Conservation (phyloP, 2,797 vertebrate species). For the Pantherophis alleghaniensis region DNA sequence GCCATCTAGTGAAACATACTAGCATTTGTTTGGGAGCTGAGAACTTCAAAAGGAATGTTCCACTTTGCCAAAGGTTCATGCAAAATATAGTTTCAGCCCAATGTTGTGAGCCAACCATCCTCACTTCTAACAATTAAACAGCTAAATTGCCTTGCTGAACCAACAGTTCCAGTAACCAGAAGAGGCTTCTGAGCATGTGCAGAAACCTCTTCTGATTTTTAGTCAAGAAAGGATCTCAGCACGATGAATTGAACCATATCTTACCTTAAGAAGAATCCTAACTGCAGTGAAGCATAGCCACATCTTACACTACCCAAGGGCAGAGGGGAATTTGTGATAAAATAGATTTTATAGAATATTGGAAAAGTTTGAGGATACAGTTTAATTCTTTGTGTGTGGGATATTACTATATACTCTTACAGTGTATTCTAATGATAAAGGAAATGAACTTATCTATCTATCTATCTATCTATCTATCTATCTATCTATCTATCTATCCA, state of each 20-base stretch:
- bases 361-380: not conserved
- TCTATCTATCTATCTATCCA: not conserved
- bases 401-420: not conserved
- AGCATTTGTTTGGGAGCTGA: not conserved
- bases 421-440: not conserved
- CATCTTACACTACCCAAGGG: not conserved
- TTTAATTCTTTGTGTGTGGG: not conserved
- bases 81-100: not conserved
- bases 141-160: not conserved
- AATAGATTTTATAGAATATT: not conserved
- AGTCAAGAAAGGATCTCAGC: not conserved
- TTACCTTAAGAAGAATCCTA: not conserved
- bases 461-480: not conserved
- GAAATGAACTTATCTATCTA: not conserved
- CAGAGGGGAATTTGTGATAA: not conserved
- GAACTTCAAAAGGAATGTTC: not conserved
- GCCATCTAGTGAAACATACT: not conserved
- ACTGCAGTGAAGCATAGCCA: not conserved
- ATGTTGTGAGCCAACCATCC: not conserved
- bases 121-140: not conserved
- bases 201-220: not conserved
- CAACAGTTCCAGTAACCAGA: not conserved
- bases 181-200: not conserved
- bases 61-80: not conserved
- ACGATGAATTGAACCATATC: not conserved